Evolutionary conservation across 2,888 invertebrate species (phyloP).

Genomic region (Nudaria mundana): DNA sequence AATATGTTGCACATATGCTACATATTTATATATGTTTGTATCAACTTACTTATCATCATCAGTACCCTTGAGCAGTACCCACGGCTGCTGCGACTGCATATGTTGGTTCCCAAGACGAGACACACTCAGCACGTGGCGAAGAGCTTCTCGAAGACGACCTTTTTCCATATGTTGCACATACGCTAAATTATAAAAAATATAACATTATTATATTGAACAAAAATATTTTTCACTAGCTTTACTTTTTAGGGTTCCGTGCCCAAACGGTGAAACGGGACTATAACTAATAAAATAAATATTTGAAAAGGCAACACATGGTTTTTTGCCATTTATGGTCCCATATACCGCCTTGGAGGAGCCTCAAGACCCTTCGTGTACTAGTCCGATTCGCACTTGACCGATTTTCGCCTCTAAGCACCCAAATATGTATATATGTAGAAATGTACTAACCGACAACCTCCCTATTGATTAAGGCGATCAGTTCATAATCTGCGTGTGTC

Average conservation of each 20-base stretch:
- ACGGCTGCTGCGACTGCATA: slow-evolving; percentile 97
- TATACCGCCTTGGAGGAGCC: too few relatives aligned
- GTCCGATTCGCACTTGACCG: too few relatives aligned
- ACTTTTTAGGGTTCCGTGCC: too few relatives aligned
- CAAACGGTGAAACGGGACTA: too few relatives aligned
- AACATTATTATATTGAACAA: background rate
- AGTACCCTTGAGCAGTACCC: slow-evolving; percentile 94
- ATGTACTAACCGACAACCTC: slow-evolving; percentile 83
- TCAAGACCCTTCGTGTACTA: too few relatives aligned
- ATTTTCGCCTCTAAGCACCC: too few relatives aligned
- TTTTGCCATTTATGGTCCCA: too few relatives aligned
- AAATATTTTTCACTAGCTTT: too few relatives aligned
- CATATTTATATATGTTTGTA: background rate
- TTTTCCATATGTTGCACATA: slow-evolving; percentile 89
- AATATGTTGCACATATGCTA: slow-evolving; percentile 86
- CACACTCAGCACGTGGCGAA: slow-evolving; percentile 90
- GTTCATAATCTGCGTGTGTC: slow-evolving; percentile 85
- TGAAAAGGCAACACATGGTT: too few relatives aligned
- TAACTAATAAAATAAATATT: too few relatives aligned
- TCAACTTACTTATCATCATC: slow-evolving; percentile 86
- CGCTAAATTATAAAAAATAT: slow-evolving; percentile 41
- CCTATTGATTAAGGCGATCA: slow-evolving; percentile 89
- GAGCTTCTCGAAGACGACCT: slow-evolving; percentile 90
- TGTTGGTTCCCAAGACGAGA: slow-evolving; percentile 97
- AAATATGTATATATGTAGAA: too few relatives aligned